Evolutionary conservation across 2,113 vertebrate genomes (phyloP), one percentile per base, ranked within the genome.

Genomic region (Narcine bancroftii): DNA sequence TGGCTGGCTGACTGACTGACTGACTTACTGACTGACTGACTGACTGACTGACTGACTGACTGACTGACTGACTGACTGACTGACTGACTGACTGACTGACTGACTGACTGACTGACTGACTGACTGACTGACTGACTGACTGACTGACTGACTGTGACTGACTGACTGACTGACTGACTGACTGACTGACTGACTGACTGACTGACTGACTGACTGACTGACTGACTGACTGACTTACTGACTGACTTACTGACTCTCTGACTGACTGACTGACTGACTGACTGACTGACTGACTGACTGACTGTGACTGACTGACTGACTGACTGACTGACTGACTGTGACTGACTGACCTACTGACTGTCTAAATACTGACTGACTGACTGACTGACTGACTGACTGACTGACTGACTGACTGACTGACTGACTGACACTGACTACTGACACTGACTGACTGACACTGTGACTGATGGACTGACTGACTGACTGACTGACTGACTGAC

Each of bases 321-420:
- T 79, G 76, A 79, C 76, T 79, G 76, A 79, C 5, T 79, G 76
- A 79, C n/a, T n/a, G n/a, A n/a, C n/a, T n/a, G n/a, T n/a, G n/a
- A n/a, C n/a, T n/a, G n/a, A n/a, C n/a, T n/a, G n/a, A n/a, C n/a
- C n/a, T n/a, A n/a, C n/a, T n/a, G n/a, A n/a, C n/a, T n/a, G n/a
- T n/a, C n/a, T n/a, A n/a, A n/a, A n/a, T n/a, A n/a, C n/a, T n/a
- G n/a, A n/a, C n/a, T n/a, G n/a, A n/a, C n/a, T 79, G 76, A 79
- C 5, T 79, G 76, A 79, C 76, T 79, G 76, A 79, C 5, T 36
- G 76, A 36, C 76, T 79, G 76, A 60, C 56, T 79, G 76, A 36
- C 76, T 79, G 76, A 79, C 5, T 79, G 76, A 79, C n/a, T 79
- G 76, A 79, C 76, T 79, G 76, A 79, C n/a, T 79, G 76, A 79